Base-by-base conservation (phyloP, 2,888 invertebrate genomes). In the Calephelis perditalis region DNA sequence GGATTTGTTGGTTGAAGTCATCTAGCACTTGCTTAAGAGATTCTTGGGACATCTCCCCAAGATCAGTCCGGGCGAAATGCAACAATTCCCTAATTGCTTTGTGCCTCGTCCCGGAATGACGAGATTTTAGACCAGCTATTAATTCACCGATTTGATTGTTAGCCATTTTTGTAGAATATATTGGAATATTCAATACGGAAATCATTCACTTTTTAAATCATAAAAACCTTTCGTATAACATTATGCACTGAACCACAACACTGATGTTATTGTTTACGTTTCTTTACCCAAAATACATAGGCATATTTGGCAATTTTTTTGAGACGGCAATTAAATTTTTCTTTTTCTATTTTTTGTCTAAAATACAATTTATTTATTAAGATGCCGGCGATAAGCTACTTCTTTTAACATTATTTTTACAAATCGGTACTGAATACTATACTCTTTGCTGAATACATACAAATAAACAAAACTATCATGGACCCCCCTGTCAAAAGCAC, bases 1-100 rank as follows among this genome's bases (percentile, higher is more conserved):
- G 97, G 68, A 99, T 98, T 74, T 97, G 96, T 78, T 97, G 96
- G 80, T 98, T 98, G 75, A 98, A 97, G 67, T 97, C 96, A 77
- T 99, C 98, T 79, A 98, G 94, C 73, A 98, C 97, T 61, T 94
- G 92, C 44, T 95, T 94, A 65, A 97, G 92, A 71, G 96, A 95
- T 74, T 98, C 98, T 59, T 95, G 94, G 0, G 97, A 94, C 82
- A 97, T 95, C 86, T 97, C 97, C 3, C 96, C 92, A 62, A 98
- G 82, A 73, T 98, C 98, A 9, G 96, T 96, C 79, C 96, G 97
- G 2, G 96, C 96, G 80, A 97, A 98, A 66, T 96, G 94, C 69
- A 96, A 94, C 49, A 99, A 91, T 71, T 98, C 97, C 66, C 96
- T 94, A 5, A 97, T 97, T 11, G 97, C 95, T 81, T 96, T 96